Conservation (phyloP, 2,113 vertebrate species). For the Poeciliopsis turrubarensis region DNA sequence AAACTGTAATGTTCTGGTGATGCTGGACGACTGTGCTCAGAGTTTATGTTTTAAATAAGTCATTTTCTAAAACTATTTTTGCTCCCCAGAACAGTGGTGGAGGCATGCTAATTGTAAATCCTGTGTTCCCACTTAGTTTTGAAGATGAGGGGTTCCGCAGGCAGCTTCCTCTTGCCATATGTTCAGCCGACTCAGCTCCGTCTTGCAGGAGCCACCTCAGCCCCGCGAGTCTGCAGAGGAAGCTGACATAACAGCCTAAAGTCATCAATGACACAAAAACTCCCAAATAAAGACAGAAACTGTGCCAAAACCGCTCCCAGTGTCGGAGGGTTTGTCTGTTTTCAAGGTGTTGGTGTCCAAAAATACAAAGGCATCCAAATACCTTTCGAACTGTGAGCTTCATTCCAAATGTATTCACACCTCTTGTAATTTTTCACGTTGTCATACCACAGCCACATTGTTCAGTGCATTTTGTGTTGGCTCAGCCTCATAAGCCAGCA, state of each 20-base stretch:
- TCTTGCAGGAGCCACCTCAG: constrained; percentile 67
- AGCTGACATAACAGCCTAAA: constrained; percentile 62
- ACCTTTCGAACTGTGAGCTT: neutral
- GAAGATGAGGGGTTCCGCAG: constrained; percentile 44
- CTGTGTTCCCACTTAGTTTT: constrained; percentile 35
- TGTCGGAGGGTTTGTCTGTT: constrained; percentile 25
- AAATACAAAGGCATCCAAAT: constrained; percentile 44
- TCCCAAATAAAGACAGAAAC: constrained; percentile 50
- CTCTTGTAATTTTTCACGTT: too few relatives aligned
- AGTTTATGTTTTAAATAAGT: constrained; percentile 23
- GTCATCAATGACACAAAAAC: constrained; percentile 68
- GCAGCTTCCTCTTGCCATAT: constrained; percentile 71
- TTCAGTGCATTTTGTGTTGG: too few relatives aligned
- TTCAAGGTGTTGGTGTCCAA: constrained; percentile 39
- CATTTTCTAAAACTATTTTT: constrained; percentile 24
- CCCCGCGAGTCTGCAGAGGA: constrained; percentile 56
- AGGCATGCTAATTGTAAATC: constrained; percentile 44
- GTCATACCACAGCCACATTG: too few relatives aligned
- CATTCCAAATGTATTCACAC: neutral
- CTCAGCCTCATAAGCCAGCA: too few relatives aligned
- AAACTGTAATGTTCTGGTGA: constrained; percentile 3
- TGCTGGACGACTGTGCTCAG: constrained; percentile 4
- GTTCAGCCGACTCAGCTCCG: constrained; percentile 59
- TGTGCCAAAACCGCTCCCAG: constrained; percentile 50
- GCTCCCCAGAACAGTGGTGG: constrained; percentile 4